These are phyloP conservation scores for Drosophila gaucha DNA, from an alignment of 2,888 invertebrate species.

Conservation along the genomic window DNA sequence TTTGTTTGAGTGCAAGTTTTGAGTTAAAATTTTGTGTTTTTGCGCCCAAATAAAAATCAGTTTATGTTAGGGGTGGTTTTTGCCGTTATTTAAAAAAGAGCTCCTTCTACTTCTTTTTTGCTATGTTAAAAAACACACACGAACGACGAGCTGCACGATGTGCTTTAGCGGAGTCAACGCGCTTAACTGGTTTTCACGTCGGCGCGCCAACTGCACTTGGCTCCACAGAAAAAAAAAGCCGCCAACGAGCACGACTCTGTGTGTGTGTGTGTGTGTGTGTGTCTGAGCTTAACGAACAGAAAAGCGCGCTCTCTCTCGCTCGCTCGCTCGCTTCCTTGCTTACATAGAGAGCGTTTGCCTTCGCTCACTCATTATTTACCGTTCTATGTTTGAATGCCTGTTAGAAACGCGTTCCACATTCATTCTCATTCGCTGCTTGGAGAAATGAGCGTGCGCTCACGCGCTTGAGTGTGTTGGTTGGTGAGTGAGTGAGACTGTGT, in stretches of 20 bases:
- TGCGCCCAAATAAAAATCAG: conserved; percentile 57
- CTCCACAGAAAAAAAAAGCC: conserved; percentile 23
- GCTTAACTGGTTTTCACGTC: conserved; percentile 80
- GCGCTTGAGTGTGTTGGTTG: conserved; percentile 24
- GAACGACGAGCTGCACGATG: conserved; percentile 52
- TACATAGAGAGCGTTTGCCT: conserved; percentile 25
- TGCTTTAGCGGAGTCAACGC: conserved; percentile 59
- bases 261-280: conserved; percentile 16
- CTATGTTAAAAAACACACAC: conserved; percentile 60
- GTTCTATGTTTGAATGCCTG: conserved; percentile 58
- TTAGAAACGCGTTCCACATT: conserved; percentile 76
- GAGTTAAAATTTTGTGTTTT: conserved; percentile 63
- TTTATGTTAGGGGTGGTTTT: conserved; percentile 69
- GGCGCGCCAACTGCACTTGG: conserved; percentile 72
- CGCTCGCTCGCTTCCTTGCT: conserved; percentile 24
- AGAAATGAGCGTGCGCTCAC: conserved; percentile 46
- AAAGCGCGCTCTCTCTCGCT: conserved; percentile 31
- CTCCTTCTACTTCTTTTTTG: not conserved
- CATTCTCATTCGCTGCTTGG: conserved; percentile 53
- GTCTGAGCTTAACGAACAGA: conserved; percentile 32
- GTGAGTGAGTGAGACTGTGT: conserved; percentile 38
- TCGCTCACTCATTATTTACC: conserved; percentile 61
- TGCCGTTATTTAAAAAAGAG: conserved; percentile 41
- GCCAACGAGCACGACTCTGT: conserved; percentile 31
- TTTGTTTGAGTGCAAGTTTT: conserved; percentile 59